Evolutionary conservation across 2,797 vertebrate genomes (phyloP).

Genomic region (Anguilla obscura): DNA sequence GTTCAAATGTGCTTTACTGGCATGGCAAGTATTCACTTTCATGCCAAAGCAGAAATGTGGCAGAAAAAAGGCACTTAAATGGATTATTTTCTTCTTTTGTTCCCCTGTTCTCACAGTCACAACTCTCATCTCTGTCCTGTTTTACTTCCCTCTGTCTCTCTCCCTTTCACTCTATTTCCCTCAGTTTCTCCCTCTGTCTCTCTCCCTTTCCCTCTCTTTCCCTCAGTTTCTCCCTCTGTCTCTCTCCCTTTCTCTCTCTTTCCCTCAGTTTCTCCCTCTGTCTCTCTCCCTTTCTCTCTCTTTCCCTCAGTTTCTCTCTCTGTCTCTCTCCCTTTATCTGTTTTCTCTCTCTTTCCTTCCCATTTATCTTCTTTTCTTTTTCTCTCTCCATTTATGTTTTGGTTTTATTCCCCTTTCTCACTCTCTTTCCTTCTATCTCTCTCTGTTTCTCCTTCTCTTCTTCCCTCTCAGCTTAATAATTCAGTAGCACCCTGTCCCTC

Average conservation of each 20-base stretch:
- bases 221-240: background rate
- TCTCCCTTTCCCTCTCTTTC: background rate
- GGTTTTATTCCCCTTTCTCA: background rate
- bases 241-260: background rate
- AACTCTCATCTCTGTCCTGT: too few relatives aligned
- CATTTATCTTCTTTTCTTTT: too few relatives aligned
- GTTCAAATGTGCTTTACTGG: too few relatives aligned
- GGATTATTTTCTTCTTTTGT: too few relatives aligned
- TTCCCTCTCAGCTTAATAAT: background rate
- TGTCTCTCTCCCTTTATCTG: background rate
- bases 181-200: background rate
- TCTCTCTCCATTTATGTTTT: too few relatives aligned
- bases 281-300: background rate
- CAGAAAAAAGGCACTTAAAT: too few relatives aligned
- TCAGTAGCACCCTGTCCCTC: background rate
- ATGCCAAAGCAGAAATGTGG: too few relatives aligned
- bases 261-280: background rate
- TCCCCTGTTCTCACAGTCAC: too few relatives aligned
- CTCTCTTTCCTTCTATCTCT: background rate
- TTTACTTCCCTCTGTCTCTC: too few relatives aligned
- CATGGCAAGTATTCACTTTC: too few relatives aligned
- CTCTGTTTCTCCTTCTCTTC: conserved; percentile 22
- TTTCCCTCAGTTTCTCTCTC: too few relatives aligned
- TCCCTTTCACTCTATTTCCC: background rate
- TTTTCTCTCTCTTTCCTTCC: too few relatives aligned